These are phyloP conservation scores for Planococcus citri DNA, from an alignment of 1,140 invertebrate species.

Conservation along the genomic window DNA sequence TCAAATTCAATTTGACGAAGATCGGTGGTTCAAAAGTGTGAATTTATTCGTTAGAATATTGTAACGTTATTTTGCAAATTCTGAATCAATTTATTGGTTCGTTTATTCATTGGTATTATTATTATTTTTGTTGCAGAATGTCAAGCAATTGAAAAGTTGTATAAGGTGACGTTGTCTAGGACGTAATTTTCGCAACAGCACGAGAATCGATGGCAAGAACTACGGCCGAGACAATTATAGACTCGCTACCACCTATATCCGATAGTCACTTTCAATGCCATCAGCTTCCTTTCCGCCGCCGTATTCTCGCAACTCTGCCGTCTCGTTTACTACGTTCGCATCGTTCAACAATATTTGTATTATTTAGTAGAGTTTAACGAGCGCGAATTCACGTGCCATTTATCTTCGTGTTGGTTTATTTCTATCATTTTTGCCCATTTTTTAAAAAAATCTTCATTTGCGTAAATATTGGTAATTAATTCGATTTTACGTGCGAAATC, in stretches of 20 bases:
- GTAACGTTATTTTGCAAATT: too few species aligned
- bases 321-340: background rate
- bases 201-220: background rate
- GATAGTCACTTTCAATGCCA: conserved; percentile 15
- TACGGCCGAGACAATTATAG: background rate
- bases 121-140: background rate
- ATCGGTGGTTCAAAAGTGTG: too few species aligned
- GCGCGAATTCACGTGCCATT: conserved; percentile 16
- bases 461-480: too few species aligned
- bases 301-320: background rate
- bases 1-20: too few species aligned
- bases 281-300: conserved; percentile 5
- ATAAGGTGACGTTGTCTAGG: background rate
- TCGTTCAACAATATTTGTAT: background rate
- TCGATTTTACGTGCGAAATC: too few species aligned
- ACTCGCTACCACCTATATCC: background rate
- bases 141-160: background rate
- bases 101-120: too few species aligned
- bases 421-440: background rate
- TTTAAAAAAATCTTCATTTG: background rate
- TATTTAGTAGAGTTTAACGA: conserved; percentile 7
- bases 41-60: too few species aligned
- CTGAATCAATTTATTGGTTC: too few species aligned
- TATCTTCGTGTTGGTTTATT: background rate
- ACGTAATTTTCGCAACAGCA: background rate